Percentiles rank a stretch among this genome's conserved stretches.
phyloP scores from a whole-genome alignment of 2,113 vertebrate species.

The Regulus satrapa region DNA sequence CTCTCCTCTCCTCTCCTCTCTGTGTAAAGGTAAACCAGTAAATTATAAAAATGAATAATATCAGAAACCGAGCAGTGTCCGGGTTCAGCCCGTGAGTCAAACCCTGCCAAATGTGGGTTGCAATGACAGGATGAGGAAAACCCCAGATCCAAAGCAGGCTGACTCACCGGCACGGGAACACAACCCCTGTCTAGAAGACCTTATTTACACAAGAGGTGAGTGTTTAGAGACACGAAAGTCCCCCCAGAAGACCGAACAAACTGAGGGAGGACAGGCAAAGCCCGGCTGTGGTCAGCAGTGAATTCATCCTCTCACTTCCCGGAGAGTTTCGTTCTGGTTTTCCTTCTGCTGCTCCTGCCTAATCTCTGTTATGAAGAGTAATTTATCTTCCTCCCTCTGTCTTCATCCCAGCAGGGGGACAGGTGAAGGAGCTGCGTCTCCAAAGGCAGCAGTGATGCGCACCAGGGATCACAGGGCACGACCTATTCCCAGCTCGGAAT shows the following conservation, averaged over 20 bases:
- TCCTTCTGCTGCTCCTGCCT: background rate
- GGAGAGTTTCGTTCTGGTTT: background rate
- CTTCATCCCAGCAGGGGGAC: slow-evolving; percentile 13
- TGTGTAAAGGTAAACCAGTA: background rate
- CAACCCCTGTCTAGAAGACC: background rate
- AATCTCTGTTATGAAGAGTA: slow-evolving; percentile 43
- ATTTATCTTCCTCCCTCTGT: slow-evolving; percentile 62
- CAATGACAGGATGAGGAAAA: background rate
- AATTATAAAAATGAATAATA: background rate
- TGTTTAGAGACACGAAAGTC: background rate
- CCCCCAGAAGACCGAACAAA: background rate
- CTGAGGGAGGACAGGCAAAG: background rate
- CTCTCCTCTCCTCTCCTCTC: too few species aligned
- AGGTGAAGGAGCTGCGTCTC: slow-evolving; percentile 56
- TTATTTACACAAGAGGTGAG: background rate
- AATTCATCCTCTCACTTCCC: background rate
- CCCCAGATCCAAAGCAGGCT: background rate
- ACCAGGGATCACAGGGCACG: slow-evolving; percentile 15
- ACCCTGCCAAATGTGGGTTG: background rate
- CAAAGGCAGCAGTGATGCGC: slow-evolving; percentile 51
- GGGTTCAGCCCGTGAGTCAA: background rate
- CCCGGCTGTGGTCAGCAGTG: background rate
- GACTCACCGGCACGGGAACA: background rate
- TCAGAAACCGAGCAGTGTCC: fast-evolving
- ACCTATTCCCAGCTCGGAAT: slow-evolving; percentile 10